Evolutionary conservation across 2,888 invertebrate species (phyloP).

Genomic region (Exephanes ischioxanthus): DNA sequence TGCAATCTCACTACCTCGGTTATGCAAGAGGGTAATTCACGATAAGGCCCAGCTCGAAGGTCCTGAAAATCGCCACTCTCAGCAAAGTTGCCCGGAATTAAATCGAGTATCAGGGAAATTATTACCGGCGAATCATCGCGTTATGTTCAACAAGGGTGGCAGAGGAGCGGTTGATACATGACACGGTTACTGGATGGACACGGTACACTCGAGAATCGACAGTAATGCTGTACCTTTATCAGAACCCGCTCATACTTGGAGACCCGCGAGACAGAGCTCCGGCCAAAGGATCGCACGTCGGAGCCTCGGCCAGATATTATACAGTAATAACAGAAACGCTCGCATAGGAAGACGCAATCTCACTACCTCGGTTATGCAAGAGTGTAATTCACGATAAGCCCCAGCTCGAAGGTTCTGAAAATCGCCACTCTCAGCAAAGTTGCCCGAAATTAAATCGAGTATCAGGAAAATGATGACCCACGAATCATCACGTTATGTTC

Average conservation of each 20-base stretch:
- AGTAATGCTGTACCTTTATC: not conserved
- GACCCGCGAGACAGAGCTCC: conserved; percentile 2
- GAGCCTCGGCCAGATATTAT: conserved; percentile 34
- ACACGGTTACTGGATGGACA: not conserved
- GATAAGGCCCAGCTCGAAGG: conserved; percentile 55
- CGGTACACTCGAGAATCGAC: not conserved
- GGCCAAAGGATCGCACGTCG: conserved; percentile 24
- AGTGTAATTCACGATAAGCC: conserved; percentile 62
- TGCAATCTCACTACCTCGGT: conserved; percentile 51
- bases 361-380: conserved; percentile 15
- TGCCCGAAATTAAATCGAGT: too few relatives aligned
- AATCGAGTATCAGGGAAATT: too few relatives aligned
- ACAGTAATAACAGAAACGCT: too few relatives aligned
- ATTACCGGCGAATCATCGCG: too few relatives aligned
- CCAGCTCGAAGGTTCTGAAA: conserved; percentile 2
- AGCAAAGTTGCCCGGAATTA: too few relatives aligned
- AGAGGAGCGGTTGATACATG: too few relatives aligned
- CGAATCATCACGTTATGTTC: too few relatives aligned
- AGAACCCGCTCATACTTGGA: not conserved
- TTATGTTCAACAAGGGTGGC: too few relatives aligned
- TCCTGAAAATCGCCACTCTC: too few relatives aligned
- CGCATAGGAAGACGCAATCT: too few relatives aligned
- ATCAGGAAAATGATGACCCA: too few relatives aligned
- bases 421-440: too few relatives aligned
- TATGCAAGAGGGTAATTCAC: conserved; percentile 44